Evolutionary conservation across 2,888 invertebrate species (phyloP), one percentile per base, ranked within the genome.

Genomic region (Calameuta filiformis): DNA sequence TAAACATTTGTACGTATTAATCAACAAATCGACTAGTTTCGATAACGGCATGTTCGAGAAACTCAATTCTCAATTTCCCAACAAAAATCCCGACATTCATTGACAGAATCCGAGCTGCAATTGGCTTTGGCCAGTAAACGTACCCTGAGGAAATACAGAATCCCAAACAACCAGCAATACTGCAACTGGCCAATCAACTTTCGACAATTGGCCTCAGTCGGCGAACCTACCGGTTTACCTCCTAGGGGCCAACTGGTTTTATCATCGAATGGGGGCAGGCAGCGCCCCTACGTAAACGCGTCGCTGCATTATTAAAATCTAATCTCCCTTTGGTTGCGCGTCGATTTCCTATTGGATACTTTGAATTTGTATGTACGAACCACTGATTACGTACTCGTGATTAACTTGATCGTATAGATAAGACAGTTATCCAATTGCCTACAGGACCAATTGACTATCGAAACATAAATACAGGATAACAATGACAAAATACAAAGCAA

Each of bases 261-360:
- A 82, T 81, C 80, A 79, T 80, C 80, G 79, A 81, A 74, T 73
- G 75, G 35, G 35, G 35, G 69, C 31, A 37, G 76, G 35, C 35
- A 40, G 73, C 31, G 33, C 73, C 75, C 75, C 69, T 81, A 75
- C 83, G 84, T 86, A 85, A 85, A 84, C 87, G 84, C 81, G 87
- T 15, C 86, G 88, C 88, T 89, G 87, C 88, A 89, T 90, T 89
- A 90, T 90, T 90, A 90, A 89, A 89, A 90, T 89, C 88, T 89
- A 89, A 90, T 90, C 89, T 88, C 85, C 87, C 88, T 85, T 84
- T 81, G 56, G 56, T 56, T 23, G 23, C 56, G 9, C 56, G 9
- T 56, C 56, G 23, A 56, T 56, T 23, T 56, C 23, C 1, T 56
- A 56, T 9, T 56, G 56, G 56, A 23, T 56, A 56, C 56, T 23